Base-by-base conservation (phyloP, 2,797 vertebrate genomes). In the Paedocypris micromegethes region DNA sequence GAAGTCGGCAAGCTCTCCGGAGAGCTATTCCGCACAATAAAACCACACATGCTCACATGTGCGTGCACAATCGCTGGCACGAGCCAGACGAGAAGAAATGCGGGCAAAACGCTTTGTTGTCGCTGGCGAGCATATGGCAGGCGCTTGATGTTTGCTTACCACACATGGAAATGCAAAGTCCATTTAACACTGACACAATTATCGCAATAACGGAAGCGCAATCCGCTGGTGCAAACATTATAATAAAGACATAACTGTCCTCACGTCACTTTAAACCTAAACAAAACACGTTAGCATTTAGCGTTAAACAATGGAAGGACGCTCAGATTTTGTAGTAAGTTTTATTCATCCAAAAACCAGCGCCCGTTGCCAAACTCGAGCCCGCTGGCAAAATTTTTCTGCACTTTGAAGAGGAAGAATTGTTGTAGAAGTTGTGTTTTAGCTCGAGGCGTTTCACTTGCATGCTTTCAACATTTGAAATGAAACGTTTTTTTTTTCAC, bases 1-100 rank as follows among this genome's bases (percentile, higher is more conserved):
- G 53, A 66, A 76, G 78, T 76, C 70, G 44, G 58, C 8, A 45
- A 63, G 69, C 56, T 68, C 78, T 77, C 78, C 39, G 46, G 77
- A 75, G 77, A 59, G 56, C 61, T 61, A 64, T 65, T 68, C 55
- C 64, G 66, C 64, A 59, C 70, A 66, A 51, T 58, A 72, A 71
- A 70, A 65, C 53, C 53, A 48, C 50, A 66, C 64, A 66, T 60
- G 54, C 49, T 50, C 61, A 53, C 60, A 64, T 53, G 45, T 64
- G 55, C 71, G 62, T 50, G 54, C 61, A 64, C 69, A 49, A 51
- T 72, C 63, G 58, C 9, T 75, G 57, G 48, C 55, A 66, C 69
- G 40, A 73, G 63, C 68, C 59, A 65, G 73, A 71, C 66, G 75
- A 72, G 76, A 66, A 72, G 39, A 68, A 74, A 51, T 46, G 58